A percentile compares a stretch with the other conserved stretches of the same genome.
phyloP scores from a whole-genome alignment of 2,113 vertebrate genomes.

The Machaerirhynchus nigripectus region DNA sequence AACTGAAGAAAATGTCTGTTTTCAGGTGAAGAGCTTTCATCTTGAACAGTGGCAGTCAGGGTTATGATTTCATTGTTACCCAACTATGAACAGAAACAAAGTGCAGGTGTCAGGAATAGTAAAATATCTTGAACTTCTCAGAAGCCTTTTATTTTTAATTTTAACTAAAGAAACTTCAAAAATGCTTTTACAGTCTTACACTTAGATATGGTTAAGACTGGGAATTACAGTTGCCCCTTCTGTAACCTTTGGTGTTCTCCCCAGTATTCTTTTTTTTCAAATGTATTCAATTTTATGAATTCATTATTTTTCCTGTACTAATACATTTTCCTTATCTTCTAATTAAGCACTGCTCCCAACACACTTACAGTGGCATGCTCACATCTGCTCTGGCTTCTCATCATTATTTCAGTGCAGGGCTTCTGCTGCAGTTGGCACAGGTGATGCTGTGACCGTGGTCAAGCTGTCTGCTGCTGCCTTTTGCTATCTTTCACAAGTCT shows the following conservation, averaged over 20 bases:
- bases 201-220: neutral
- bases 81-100: neutral
- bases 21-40: neutral
- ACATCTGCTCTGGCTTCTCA: neutral
- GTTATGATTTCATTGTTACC: neutral
- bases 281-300: constrained; percentile 22
- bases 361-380: neutral
- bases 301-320: constrained; percentile 54
- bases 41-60: neutral
- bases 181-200: constrained; percentile 1
- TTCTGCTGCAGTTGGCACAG: neutral
- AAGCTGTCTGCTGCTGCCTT: neutral
- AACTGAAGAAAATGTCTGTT: neutral
- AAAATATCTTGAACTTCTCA: neutral
- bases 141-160: neutral
- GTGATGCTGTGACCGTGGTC: neutral
- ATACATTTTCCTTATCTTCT: constrained; percentile 52
- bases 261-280: neutral
- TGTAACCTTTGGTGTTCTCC: constrained; percentile 26
- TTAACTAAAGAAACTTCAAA: neutral
- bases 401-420: neutral
- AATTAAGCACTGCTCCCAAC: constrained; percentile 39
- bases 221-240: constrained; percentile 14
- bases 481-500: neutral
- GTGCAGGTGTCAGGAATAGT: neutral